phyloP scores from a whole-genome alignment of 1,140 invertebrate species.

The Sarcophaga peregrina region DNA sequence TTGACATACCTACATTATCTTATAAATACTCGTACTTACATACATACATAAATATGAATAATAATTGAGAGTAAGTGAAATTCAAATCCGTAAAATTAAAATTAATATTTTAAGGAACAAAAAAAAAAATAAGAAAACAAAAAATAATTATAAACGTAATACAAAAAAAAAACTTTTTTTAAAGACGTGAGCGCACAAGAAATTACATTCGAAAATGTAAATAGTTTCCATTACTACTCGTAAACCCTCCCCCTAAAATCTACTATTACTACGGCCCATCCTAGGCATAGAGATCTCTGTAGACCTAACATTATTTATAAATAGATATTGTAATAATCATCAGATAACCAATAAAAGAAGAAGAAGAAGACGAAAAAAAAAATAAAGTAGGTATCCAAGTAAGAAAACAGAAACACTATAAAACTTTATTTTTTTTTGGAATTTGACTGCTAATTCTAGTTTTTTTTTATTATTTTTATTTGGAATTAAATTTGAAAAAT shows the following conservation, averaged over 20 bases:
- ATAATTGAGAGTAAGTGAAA: too few species aligned
- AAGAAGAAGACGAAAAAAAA: background rate
- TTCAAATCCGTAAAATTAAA: background rate
- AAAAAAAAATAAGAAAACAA: background rate
- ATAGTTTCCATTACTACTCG: background rate
- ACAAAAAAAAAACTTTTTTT: background rate
- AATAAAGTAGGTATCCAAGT: background rate
- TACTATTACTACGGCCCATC: background rate
- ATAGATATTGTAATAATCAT: background rate
- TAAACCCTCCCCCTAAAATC: background rate
- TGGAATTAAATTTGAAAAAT: too few species aligned
- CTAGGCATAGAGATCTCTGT: constrained; percentile 13
- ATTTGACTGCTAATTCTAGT: background rate
- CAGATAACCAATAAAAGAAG: too few species aligned
- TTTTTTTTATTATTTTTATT: too few species aligned
- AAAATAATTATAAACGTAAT: background rate
- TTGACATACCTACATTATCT: too few species aligned
- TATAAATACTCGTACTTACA: too few species aligned
- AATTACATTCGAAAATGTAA: constrained; percentile 28
- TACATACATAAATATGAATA: too few species aligned
- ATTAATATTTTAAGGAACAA: background rate
- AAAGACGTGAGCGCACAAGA: constrained; percentile 15
- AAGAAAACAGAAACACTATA: background rate
- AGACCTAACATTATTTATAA: constrained; percentile 8
- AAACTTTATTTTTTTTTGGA: background rate